Conservation (phyloP, 2,888 invertebrate genomes). For the Blastobasis adustella region DNA sequence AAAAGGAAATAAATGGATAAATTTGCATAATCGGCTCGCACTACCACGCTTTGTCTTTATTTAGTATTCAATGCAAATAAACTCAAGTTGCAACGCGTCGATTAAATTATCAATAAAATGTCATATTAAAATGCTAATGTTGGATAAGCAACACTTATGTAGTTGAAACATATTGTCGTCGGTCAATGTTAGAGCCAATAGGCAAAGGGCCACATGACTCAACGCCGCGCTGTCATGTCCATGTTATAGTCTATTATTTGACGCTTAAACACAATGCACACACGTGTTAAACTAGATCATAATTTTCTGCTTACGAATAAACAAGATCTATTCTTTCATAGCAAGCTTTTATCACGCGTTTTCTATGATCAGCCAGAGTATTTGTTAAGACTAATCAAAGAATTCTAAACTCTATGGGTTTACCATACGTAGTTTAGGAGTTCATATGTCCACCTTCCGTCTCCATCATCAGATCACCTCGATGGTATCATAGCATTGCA, state of each 20-base stretch:
- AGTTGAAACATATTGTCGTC: too few species aligned
- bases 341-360: too few species aligned
- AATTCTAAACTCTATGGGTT: too few species aligned
- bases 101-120: constrained; percentile 50
- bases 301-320: too few species aligned
- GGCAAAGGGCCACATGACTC: constrained; percentile 37
- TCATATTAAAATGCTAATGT: constrained; percentile 34
- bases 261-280: constrained; percentile 4
- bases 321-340: too few species aligned
- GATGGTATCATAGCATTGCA: too few species aligned
- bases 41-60: constrained; percentile 45
- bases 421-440: too few species aligned
- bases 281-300: background rate
- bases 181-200: constrained; percentile 46
- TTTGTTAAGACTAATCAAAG: too few species aligned
- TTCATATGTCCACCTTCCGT: too few species aligned
- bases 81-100: constrained; percentile 28
- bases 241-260: background rate
- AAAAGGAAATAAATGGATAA: constrained; percentile 52
- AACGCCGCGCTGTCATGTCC: constrained; percentile 31
- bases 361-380: too few species aligned
- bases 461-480: too few species aligned
- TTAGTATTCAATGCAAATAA: constrained; percentile 37
- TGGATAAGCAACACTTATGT: constrained; percentile 6
- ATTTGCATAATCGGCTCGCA: constrained; percentile 53